phyloP scores from a whole-genome alignment of 1,140 invertebrate genomes.

The Zaprionus inermis region DNA sequence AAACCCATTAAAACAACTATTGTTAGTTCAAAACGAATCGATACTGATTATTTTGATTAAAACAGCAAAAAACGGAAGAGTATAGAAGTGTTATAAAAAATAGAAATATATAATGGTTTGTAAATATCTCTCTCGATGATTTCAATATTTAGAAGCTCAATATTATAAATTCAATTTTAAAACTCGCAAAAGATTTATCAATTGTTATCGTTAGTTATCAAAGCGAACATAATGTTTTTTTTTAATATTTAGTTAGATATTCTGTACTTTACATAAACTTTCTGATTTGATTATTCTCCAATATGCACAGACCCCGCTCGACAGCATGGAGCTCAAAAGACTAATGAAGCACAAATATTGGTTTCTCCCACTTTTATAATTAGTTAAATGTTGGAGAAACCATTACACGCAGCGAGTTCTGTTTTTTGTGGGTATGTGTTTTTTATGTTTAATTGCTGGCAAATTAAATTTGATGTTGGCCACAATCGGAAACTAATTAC shows the following conservation, averaged over 20 bases:
- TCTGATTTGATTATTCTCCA: not conserved
- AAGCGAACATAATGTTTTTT: too few species aligned
- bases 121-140: too few species aligned
- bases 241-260: too few species aligned
- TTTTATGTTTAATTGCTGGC: slow-evolving; percentile 31
- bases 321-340: not conserved
- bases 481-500: slow-evolving; percentile 61
- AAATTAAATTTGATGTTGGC: slow-evolving; percentile 56
- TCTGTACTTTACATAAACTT: too few species aligned
- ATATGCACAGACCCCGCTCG: not conserved
- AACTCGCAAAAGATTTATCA: too few species aligned
- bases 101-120: too few species aligned
- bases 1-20: not conserved
- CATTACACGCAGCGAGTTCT: not conserved
- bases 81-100: too few species aligned
- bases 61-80: not conserved
- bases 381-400: slow-evolving; percentile 19
- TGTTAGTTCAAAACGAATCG: not conserved
- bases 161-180: too few species aligned
- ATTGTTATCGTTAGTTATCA: too few species aligned
- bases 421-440: slow-evolving; percentile 25
- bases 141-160: too few species aligned
- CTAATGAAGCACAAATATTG: not conserved
- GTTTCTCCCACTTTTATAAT: slow-evolving; percentile 1
- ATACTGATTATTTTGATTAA: too few species aligned